These are phyloP conservation scores for Tromatobia lineatoria DNA, from an alignment of 2,888 invertebrate species.

Conservation along the genomic window DNA sequence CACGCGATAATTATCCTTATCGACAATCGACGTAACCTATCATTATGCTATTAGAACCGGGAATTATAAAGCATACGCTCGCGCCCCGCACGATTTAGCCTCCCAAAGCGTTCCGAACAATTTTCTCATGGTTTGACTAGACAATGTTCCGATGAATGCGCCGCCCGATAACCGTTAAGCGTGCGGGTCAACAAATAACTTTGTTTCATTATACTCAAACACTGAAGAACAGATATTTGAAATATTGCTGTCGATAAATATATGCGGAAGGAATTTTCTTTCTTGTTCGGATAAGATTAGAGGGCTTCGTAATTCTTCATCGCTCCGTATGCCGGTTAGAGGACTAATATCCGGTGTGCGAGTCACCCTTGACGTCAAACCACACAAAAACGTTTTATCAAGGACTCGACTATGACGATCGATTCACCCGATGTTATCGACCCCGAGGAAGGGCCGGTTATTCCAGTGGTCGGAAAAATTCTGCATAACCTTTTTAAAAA, in stretches of 20 bases:
- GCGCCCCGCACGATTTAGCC: slow-evolving; percentile 26
- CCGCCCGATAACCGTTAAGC: slow-evolving; percentile 40
- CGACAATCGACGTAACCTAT: slow-evolving; percentile 60
- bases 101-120: slow-evolving; percentile 8
- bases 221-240: slow-evolving; percentile 1
- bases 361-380: slow-evolving; percentile 20
- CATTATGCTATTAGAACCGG: slow-evolving; percentile 58
- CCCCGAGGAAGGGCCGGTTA: slow-evolving; percentile 5
- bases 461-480: not conserved
- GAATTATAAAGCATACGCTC: slow-evolving; percentile 41
- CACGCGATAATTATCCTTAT: slow-evolving; percentile 64
- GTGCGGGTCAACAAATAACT: slow-evolving; percentile 1
- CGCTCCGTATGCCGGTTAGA: not conserved
- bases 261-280: not conserved
- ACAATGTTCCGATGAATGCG: slow-evolving; percentile 23
- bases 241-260: slow-evolving; percentile 25
- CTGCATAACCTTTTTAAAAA: not conserved
- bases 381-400: slow-evolving; percentile 1
- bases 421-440: slow-evolving; percentile 42
- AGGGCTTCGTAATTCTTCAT: slow-evolving; percentile 35
- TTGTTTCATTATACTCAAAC: slow-evolving; percentile 21
- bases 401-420: slow-evolving; percentile 23
- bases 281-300: slow-evolving; percentile 22
- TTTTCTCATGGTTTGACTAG: slow-evolving; percentile 49
- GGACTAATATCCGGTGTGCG: slow-evolving; percentile 41